A percentile compares a stretch with the other conserved stretches of the same genome.
Evolutionary conservation across 2,888 invertebrate species (phyloP).

Genomic region (Tupiocoris notatus): DNA sequence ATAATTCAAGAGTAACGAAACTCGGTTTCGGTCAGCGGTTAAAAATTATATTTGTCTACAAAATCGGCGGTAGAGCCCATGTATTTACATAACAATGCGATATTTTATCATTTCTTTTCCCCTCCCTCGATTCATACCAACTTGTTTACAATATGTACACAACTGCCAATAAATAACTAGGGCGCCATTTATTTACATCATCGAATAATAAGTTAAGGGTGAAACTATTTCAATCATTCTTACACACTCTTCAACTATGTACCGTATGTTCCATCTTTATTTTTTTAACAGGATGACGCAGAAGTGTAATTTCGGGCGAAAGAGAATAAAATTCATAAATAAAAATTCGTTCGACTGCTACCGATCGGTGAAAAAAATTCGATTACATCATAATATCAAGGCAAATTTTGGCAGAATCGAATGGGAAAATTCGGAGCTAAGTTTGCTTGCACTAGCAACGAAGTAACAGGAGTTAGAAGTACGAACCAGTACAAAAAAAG

Average conservation of each 20-base stretch:
- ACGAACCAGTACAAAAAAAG: not conserved
- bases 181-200: slow-evolving; percentile 30
- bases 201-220: not conserved
- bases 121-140: slow-evolving; percentile 18
- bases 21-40: slow-evolving; percentile 17
- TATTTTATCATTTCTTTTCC: slow-evolving; percentile 22
- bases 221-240: no score
- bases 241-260: no score
- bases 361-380: no score
- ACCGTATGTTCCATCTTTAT: no score
- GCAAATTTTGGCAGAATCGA: not conserved
- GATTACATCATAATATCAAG: not conserved
- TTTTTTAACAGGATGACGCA: no score
- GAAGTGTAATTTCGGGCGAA: no score
- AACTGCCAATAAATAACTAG: slow-evolving; percentile 34
- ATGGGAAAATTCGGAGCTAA: not conserved
- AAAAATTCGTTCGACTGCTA: no score
- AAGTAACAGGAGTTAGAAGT: not conserved
- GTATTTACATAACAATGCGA: slow-evolving; percentile 39
- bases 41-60: slow-evolving; percentile 42
- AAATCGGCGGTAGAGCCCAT: slow-evolving; percentile 32
- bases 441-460: not conserved
- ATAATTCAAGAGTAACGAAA: no score
- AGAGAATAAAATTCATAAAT: no score
- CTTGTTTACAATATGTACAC: slow-evolving; percentile 36